Conservation (phyloP, 2,113 vertebrate genomes). For the Antidorcas marsupialis region DNA sequence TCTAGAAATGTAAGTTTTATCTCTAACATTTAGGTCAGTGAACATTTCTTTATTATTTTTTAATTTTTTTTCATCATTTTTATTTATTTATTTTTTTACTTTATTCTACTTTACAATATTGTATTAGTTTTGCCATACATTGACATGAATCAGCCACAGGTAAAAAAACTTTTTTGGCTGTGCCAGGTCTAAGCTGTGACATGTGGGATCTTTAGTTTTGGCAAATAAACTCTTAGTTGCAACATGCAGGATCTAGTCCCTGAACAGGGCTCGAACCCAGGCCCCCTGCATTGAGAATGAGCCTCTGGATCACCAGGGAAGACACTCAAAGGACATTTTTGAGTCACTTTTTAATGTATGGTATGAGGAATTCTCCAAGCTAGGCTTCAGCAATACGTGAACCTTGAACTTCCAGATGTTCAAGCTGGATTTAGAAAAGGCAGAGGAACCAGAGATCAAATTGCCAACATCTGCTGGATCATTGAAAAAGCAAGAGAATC, state of each 20-base stretch:
- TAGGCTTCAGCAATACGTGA: not conserved
- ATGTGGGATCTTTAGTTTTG: not conserved
- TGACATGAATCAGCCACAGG: too few species aligned
- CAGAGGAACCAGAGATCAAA: not conserved
- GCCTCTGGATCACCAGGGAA: not conserved
- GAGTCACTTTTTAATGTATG: not conserved
- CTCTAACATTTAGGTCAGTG: not conserved
- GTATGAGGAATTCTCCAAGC: not conserved
- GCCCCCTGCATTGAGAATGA: not conserved
- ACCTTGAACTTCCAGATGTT: not conserved
- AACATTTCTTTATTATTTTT: not conserved
- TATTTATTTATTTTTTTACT: too few species aligned
- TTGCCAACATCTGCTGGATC: not conserved
- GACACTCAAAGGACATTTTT: not conserved
- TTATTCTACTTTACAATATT: too few species aligned
- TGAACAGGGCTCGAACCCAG: not conserved
- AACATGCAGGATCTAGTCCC: not conserved
- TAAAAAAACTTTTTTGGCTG: not conserved
- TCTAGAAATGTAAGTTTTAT: not conserved
- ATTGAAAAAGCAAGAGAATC: not conserved
- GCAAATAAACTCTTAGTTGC: not conserved
- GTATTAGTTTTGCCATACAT: too few species aligned
- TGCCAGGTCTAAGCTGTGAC: not conserved
- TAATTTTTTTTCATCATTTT: too few species aligned
- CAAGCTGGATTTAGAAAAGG: not conserved